Conservation (phyloP, 2,113 vertebrate genomes). For the Crypturellus undulatus region DNA sequence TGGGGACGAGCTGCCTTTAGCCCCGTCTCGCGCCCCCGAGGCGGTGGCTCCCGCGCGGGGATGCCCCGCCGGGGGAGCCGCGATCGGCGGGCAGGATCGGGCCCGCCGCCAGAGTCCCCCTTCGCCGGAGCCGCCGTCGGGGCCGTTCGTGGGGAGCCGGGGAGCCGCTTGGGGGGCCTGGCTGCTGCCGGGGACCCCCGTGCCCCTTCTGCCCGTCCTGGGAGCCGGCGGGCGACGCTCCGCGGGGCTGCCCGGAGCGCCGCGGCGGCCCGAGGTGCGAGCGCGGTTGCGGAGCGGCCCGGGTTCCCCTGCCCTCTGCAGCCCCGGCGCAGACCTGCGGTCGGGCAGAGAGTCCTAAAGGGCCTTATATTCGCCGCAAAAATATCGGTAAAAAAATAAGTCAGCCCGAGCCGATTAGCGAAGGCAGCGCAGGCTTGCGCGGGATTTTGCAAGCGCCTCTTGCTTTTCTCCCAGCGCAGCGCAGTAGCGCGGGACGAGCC, state of each 20-base stretch:
- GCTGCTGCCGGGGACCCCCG: not conserved
- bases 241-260: not conserved
- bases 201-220: too few species aligned
- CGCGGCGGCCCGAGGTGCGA: not conserved
- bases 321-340: not conserved
- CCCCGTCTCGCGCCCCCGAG: too few species aligned
- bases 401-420: not conserved
- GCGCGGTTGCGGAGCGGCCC: accelerated
- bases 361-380: not conserved
- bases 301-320: too few species aligned
- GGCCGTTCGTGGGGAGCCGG: too few species aligned
- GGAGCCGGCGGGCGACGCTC: not conserved
- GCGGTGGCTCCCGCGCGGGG: too few species aligned
- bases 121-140: too few species aligned
- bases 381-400: accelerated
- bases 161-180: not conserved
- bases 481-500: not conserved
- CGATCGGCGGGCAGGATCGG: not conserved
- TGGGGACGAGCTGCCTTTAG: not conserved
- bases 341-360: accelerated
- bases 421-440: not conserved
- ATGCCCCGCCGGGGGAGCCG: not conserved
- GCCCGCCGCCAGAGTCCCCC: too few species aligned
- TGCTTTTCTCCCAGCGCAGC: not conserved
- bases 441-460: not conserved